Base-by-base conservation (phyloP, 2,113 vertebrate species). In the Pseudonaja textilis region DNA sequence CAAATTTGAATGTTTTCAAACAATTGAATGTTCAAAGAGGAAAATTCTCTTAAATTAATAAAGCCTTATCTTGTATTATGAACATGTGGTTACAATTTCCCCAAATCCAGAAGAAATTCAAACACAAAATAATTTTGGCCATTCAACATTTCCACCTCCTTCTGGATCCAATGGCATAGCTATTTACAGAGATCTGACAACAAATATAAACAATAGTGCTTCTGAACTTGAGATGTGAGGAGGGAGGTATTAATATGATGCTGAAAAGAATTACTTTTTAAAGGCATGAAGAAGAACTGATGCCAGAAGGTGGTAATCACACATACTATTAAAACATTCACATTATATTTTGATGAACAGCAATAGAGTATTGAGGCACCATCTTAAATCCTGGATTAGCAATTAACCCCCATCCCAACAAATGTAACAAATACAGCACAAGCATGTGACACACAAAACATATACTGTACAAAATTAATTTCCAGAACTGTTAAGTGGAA, bases 111-210 rank as follows among this genome's bases (percentile, higher is more conserved):
- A 55, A 81, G 57, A 89, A 96, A 95, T 29, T 89, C 57, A 92
- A 93, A 94, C 89, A 93, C 91, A 57, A 56, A 93, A 95, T 93
- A 91, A 93, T 95, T 96, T 22, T 47, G n/a, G 89, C 87, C 89
- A 85, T 94, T 93, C 95, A 96, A 94, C 95, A 94, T 93, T 91
- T 94, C 50, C 94, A 93, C 91, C 93, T 92, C 93, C 94, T 93
- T 89, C 47, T 22, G 23, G 11, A 45, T 91, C 39, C 56, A 59
- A 9, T 90, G 59, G 88, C 96, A 91, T 92, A 61, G 90, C 92
- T 93, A 91, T 81, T 39, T 34, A 50, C 47, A 50, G 94, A 29
- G 89, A 91, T 93, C 94, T 54, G 26, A 92, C 93, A 92, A 89
- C 85, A 59, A 93, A 87, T 50, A 90, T 93, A 91, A 94, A 96